Evolutionary conservation across 2,797 vertebrate genomes (phyloP), one percentile per base, ranked within the genome.

Genomic region (Prionace glauca): DNA sequence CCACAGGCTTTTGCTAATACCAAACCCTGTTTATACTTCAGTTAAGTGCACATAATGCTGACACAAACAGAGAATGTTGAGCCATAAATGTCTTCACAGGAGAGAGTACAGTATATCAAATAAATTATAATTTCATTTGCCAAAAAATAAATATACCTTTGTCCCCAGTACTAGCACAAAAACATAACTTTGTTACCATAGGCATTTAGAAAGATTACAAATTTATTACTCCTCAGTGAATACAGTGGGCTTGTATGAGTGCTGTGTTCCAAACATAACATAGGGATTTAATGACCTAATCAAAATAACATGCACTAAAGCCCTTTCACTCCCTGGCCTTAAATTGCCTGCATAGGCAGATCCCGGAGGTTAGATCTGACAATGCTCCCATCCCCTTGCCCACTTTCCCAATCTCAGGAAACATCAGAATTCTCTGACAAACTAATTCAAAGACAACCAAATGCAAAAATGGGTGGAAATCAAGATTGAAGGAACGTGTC

Each of bases 261-360:
- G 56, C 87, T 60, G 50, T n/a, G 56, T 90, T 90, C 87, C 87
- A 90, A 90, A 65, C 56, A 90, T 62, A 90, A 62, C 32, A 88
- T 3, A 60, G 29, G 81, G 87, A 90, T n/a, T 90, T 90, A 90
- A 62, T 90, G 87, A 90, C 87, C 87, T 90, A 62, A 62, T 90
- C 26, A 90, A 90, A 90, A 62, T 62, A 62, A 65, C 26, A n/a
- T 90, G 56, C 56, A 90, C 29, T 62, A 62, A 90, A 90, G 56
- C 16, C 60, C 56, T 62, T 90, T 90, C 87, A 65, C 56, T 62
- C 60, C 62, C 87, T 62, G 87, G 87, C 56, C 56, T 62, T n/a
- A 29, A 65, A 90, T 90, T 90, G 60, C 36, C 29, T 65, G 87
- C 5, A 14, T 90, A 60, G 56, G 26, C 14, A 26, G 32, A 90